These are phyloP conservation scores for Tetranychus urticae DNA, from an alignment of 1,140 invertebrate species.

Conservation along the genomic window DNA sequence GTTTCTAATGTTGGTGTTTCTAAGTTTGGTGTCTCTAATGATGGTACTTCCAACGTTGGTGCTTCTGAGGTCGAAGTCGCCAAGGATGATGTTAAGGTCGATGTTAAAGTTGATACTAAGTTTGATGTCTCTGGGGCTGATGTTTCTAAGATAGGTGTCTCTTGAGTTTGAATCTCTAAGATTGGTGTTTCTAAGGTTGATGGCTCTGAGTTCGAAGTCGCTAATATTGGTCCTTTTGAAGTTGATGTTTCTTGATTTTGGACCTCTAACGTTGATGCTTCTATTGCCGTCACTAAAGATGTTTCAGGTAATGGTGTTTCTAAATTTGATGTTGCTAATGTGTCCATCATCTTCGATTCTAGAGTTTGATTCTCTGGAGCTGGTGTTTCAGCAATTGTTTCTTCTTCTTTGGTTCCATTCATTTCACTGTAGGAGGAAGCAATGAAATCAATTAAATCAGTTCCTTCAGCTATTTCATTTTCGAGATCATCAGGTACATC, in stretches of 20 bases:
- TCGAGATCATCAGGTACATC: neutral
- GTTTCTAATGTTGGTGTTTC: neutral
- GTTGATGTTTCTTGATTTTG: too few species aligned
- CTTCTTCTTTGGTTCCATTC: neutral
- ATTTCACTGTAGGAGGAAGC: neutral
- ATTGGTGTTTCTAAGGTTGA: neutral
- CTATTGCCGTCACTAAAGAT: neutral
- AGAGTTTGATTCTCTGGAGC: too few species aligned
- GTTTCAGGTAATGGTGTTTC: neutral
- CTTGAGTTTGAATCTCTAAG: neutral
- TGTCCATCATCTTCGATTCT: too few species aligned
- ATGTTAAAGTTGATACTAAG: neutral
- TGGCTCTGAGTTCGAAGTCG: neutral
- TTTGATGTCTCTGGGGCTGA: neutral
- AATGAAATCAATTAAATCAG: constrained; percentile 2
- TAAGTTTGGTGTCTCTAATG: neutral
- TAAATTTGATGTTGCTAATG: neutral
- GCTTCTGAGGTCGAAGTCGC: neutral
- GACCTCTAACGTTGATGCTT: neutral
- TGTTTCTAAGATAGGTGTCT: neutral
- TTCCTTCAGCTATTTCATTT: neutral
- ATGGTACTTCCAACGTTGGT: neutral
- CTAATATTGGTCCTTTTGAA: too few species aligned
- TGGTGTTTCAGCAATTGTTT: neutral
- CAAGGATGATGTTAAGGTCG: neutral